These are phyloP conservation scores for Tricholaema leucomelas DNA, from an alignment of 2,113 vertebrate genomes.

Conservation along the genomic window DNA sequence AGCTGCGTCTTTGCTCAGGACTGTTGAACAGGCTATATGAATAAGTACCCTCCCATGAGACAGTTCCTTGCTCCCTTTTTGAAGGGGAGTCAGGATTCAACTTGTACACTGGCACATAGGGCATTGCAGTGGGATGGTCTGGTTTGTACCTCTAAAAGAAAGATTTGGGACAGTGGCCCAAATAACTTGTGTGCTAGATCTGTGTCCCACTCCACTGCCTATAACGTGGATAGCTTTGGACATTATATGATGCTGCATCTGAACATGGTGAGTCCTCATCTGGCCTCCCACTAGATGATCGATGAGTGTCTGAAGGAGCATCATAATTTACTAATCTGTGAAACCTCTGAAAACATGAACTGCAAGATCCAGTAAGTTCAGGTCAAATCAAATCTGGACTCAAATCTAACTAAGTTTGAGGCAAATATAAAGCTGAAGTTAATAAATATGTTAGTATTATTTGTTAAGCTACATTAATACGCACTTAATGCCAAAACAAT, in stretches of 20 bases:
- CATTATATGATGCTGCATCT: neutral
- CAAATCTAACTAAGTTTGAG: neutral
- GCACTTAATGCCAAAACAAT: neutral
- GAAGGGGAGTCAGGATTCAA: neutral
- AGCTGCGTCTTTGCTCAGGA: constrained; percentile 6
- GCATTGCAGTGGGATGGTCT: neutral
- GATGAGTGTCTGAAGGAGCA: neutral
- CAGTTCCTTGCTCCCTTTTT: neutral
- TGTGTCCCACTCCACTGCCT: too few species aligned
- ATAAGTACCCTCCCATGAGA: neutral
- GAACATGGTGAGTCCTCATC: neutral
- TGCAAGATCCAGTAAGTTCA: neutral
- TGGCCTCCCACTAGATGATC: neutral
- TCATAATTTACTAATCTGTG: neutral
- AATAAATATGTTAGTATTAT: neutral
- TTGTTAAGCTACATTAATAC: neutral
- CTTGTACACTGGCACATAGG: neutral
- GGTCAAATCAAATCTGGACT: neutral
- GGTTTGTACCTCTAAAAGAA: neutral
- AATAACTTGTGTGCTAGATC: neutral
- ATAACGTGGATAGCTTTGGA: neutral
- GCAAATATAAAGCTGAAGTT: neutral
- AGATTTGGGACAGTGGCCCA: neutral
- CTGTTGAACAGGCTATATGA: neutral
- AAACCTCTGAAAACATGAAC: neutral